A percentile compares a stretch with the other conserved stretches of the same genome.
Conservation (phyloP, 2,888 invertebrate genomes). For the Leptopterna dolabrata region DNA sequence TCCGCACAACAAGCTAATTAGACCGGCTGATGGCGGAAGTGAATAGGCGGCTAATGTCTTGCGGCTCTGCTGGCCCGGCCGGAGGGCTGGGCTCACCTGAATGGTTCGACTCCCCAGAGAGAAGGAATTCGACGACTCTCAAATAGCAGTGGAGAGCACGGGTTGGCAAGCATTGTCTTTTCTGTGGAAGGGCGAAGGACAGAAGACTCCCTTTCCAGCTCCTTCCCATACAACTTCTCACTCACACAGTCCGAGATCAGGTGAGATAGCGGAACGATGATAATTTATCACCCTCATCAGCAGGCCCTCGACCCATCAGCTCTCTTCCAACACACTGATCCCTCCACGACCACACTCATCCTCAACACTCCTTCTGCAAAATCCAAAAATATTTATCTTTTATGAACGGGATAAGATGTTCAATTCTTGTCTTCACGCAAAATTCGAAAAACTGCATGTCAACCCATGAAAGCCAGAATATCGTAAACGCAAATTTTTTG, state of each 20-base stretch:
- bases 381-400: too few species aligned
- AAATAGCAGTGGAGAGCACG: background rate
- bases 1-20: background rate
- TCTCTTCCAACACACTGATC: background rate
- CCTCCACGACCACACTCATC: background rate
- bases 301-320: background rate
- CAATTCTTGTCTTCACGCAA: too few species aligned
- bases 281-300: background rate
- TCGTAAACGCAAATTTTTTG: too few species aligned
- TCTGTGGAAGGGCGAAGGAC: background rate
- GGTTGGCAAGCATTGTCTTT: background rate
- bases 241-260: background rate
- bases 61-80: background rate
- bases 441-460: too few species aligned
- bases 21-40: slow-evolving; percentile 35
- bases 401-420: too few species aligned
- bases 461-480: too few species aligned
- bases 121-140: background rate
- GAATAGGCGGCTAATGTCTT: slow-evolving; percentile 36
- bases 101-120: background rate
- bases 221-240: too few species aligned
- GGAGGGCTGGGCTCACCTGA: background rate
- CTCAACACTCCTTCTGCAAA: too few species aligned
- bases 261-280: background rate
- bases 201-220: background rate